Evolutionary conservation across 2,888 invertebrate genomes (phyloP).

Genomic region (Nycteola revayana): DNA sequence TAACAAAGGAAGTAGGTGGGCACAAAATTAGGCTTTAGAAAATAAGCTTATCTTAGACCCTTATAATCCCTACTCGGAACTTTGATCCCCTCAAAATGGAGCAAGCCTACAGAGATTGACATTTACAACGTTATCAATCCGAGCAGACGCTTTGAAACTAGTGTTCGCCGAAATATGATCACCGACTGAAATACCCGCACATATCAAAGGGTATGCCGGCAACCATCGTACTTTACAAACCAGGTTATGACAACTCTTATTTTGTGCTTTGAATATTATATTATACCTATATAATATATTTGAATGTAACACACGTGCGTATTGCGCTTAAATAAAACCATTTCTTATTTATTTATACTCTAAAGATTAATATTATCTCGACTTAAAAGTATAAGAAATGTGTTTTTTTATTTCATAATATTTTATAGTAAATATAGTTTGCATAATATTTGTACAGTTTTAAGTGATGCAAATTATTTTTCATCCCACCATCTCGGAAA

Average conservation of each 20-base stretch:
- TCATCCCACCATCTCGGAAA: too few relatives aligned
- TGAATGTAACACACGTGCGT: too few relatives aligned
- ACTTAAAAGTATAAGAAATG: too few relatives aligned
- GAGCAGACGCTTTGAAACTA: conserved; percentile 64
- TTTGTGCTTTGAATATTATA: conserved; percentile 29
- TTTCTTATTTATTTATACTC: too few relatives aligned
- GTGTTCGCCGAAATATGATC: conserved; percentile 42
- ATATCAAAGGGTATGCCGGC: conserved; percentile 38
- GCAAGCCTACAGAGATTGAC: conserved; percentile 72
- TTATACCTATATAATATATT: too few relatives aligned
- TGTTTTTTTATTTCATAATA: too few relatives aligned
- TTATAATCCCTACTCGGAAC: conserved; percentile 77
- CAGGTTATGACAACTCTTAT: conserved; percentile 25
- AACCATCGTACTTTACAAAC: conserved; percentile 13
- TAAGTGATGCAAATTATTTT: too few relatives aligned
- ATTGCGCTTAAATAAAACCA: too few relatives aligned
- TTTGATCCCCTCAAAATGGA: conserved; percentile 75
- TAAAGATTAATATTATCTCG: too few relatives aligned
- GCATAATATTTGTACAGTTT: too few relatives aligned
- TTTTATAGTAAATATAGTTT: too few relatives aligned
- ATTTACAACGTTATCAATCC: conserved; percentile 72
- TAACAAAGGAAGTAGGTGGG: conserved; percentile 57
- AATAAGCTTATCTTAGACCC: conserved; percentile 78
- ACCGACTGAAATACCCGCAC: conserved; percentile 29
- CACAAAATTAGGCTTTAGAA: conserved; percentile 72